Evolutionary conservation across 2,113 vertebrate genomes (phyloP).

Genomic region (Cyprinodon variegatus): DNA sequence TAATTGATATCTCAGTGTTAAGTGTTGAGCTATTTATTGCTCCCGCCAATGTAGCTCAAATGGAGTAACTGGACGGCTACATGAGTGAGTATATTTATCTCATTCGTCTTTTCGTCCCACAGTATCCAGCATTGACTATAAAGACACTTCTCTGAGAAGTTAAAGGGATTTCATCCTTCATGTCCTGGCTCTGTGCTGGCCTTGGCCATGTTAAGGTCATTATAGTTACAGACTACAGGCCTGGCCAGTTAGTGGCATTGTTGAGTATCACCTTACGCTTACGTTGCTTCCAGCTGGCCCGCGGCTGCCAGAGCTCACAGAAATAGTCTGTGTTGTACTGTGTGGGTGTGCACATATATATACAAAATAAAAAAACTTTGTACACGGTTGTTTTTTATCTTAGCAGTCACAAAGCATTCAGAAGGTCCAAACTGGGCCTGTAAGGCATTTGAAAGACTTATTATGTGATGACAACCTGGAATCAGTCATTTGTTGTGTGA

Average conservation of each 20-base stretch:
- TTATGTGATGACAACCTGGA: constrained; percentile 13
- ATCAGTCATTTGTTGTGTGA: not conserved
- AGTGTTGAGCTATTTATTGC: constrained; percentile 53
- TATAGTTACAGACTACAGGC: constrained; percentile 77
- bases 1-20: constrained; percentile 26
- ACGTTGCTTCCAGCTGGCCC: constrained; percentile 72
- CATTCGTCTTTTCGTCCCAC: constrained; percentile 51
- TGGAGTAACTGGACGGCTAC: constrained; percentile 16
- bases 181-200: constrained; percentile 67
- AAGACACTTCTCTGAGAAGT: constrained; percentile 42
- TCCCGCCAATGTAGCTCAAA: constrained; percentile 18
- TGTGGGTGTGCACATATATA: constrained; percentile 25
- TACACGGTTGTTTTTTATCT: not conserved
- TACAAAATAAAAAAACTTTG: not conserved
- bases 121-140: constrained; percentile 44
- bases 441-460: constrained; percentile 19
- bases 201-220: constrained; percentile 81
- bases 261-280: constrained; percentile 78
- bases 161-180: constrained; percentile 46
- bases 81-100: constrained; percentile 43
- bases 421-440: constrained; percentile 21
- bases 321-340: constrained; percentile 68
- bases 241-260: constrained; percentile 80
- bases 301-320: constrained; percentile 66
- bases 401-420: constrained; percentile 37